Percentiles rank a stretch among this genome's conserved stretches.
Evolutionary conservation across 2,888 invertebrate genomes (phyloP).

Genomic region (Amphimallon solstitiale): DNA sequence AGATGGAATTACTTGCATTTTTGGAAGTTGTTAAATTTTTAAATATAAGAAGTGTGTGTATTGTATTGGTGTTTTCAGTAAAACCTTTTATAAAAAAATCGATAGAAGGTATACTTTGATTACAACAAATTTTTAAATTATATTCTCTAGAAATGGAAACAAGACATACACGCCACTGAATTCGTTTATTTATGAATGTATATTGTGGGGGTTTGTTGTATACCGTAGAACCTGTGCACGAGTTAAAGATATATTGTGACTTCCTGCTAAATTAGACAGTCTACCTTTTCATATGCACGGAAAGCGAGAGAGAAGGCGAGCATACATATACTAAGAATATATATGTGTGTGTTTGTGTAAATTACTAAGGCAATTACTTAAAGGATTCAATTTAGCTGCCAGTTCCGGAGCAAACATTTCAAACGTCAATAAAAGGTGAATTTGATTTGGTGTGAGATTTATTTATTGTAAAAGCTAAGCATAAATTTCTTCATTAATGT

Average conservation of each 20-base stretch:
- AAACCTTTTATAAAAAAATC: too few relatives aligned
- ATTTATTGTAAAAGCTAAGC: background rate
- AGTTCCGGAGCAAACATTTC: background rate
- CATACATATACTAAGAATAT: too few relatives aligned
- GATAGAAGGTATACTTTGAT: too few relatives aligned
- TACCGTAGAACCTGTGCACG: background rate
- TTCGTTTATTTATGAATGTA: too few relatives aligned
- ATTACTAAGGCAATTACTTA: background rate
- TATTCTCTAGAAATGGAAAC: too few relatives aligned
- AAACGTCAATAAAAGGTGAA: background rate
- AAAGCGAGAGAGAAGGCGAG: background rate
- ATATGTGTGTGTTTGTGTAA: background rate
- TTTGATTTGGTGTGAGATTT: background rate
- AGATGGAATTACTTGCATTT: too few relatives aligned
- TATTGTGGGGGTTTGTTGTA: background rate
- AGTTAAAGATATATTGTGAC: slow-evolving; percentile 20
- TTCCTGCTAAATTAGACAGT: slow-evolving; percentile 33
- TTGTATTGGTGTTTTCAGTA: too few relatives aligned
- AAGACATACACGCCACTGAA: too few relatives aligned
- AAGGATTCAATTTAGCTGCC: slow-evolving; percentile 9
- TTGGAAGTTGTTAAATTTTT: too few relatives aligned
- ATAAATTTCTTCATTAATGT: background rate
- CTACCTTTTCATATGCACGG: slow-evolving; percentile 11
- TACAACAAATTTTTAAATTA: too few relatives aligned
- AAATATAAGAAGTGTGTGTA: too few relatives aligned